These are phyloP conservation scores for Psylliodes chrysocephalus DNA, from an alignment of 2,888 invertebrate species.

Conservation along the genomic window DNA sequence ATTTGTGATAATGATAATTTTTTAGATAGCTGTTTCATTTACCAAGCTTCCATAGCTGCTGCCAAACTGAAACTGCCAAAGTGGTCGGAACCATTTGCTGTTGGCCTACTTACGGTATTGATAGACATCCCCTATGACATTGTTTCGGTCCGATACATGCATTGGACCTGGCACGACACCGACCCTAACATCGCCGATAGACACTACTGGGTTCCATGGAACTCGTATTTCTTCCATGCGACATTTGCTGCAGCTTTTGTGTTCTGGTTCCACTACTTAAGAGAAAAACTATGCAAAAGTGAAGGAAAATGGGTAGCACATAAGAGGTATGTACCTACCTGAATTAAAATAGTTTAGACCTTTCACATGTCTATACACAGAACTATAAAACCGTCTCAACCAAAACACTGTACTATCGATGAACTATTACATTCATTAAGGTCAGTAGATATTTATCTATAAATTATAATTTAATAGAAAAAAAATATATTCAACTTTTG, in stretches of 20 bases:
- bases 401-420: no score
- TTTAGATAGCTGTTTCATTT: slow-evolving; percentile 70
- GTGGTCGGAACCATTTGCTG: slow-evolving; percentile 73
- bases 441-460: no score
- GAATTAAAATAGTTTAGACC: no score
- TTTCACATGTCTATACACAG: no score
- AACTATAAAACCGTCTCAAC: no score
- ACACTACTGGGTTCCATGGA: slow-evolving; percentile 87
- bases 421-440: no score
- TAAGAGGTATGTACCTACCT: slow-evolving; percentile 44
- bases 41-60: slow-evolving; percentile 70
- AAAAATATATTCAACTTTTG: no score
- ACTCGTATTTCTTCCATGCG: slow-evolving; percentile 84
- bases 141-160: slow-evolving; percentile 79
- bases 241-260: slow-evolving; percentile 79
- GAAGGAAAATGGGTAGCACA: slow-evolving; percentile 69
- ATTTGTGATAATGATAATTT: no score
- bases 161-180: slow-evolving; percentile 88
- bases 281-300: slow-evolving; percentile 67
- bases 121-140: slow-evolving; percentile 85
- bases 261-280: slow-evolving; percentile 72
- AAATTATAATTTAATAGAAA: no score
- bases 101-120: slow-evolving; percentile 76
- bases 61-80: slow-evolving; percentile 68
- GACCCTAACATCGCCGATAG: slow-evolving; percentile 78